Conservation (phyloP, 1,140 invertebrate species). For the Homarus americanus region DNA sequence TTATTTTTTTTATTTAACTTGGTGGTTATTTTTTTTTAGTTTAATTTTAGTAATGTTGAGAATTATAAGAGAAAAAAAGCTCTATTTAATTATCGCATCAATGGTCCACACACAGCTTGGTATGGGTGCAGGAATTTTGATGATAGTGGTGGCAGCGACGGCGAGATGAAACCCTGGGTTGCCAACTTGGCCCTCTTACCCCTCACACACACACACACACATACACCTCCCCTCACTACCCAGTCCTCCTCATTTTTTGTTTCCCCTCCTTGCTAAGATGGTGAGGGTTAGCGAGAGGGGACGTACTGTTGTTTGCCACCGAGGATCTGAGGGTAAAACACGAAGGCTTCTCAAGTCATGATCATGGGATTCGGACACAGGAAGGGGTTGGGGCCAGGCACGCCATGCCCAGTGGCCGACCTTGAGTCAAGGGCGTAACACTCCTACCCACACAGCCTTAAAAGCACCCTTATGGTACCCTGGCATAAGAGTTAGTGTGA, state of each 20-base stretch:
- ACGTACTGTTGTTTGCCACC: too few relatives aligned
- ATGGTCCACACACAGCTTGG: not conserved
- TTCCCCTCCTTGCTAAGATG: too few relatives aligned
- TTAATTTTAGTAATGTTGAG: not conserved
- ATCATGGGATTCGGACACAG: constrained; percentile 40
- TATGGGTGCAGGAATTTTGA: constrained; percentile 18
- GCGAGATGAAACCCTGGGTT: not conserved
- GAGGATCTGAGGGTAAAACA: too few relatives aligned
- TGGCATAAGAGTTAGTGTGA: not conserved
- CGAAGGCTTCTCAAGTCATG: constrained; percentile 32
- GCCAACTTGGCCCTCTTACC: not conserved
- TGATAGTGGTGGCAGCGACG: not conserved
- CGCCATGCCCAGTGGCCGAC: constrained; percentile 61
- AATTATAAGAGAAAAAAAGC: not conserved
- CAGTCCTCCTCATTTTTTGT: not conserved
- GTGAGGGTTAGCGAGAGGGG: too few relatives aligned
- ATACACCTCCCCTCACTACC: not conserved
- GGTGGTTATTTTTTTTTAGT: too few relatives aligned
- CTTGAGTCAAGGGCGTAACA: constrained; percentile 53
- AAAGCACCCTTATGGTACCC: not conserved
- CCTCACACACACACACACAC: not conserved
- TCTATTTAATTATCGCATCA: constrained; percentile 8
- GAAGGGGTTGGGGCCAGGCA: constrained; percentile 45
- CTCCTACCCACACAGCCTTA: not conserved
- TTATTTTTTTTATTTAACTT: too few relatives aligned